phyloP scores from a whole-genome alignment of 2,113 vertebrate genomes.

The pig (Sus scrofa) region T2T-Sscrofa CM000816.6:59505001-59505500 shows the following conservation, averaged over 20 bases:
- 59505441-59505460: slow-evolving; percentile 37
- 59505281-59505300: slow-evolving; percentile 43
- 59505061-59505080: not conserved
- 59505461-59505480: not conserved
- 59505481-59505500: not conserved
- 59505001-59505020: not conserved
- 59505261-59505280: slow-evolving; percentile 44
- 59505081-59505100: not conserved
- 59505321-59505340: slow-evolving; percentile 45
- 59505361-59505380: slow-evolving; percentile 43
- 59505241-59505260: slow-evolving; percentile 12
- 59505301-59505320: not conserved
- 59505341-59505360: not conserved
- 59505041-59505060: not conserved
- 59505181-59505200: not conserved
- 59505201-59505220: slow-evolving; percentile 33
- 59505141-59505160: slow-evolving; percentile 49
- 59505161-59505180: not conserved
- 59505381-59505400: not conserved
- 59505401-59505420: not conserved
- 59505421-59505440: not conserved
- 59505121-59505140: slow-evolving; percentile 42
- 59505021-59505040: slow-evolving; percentile 12
- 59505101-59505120: not conserved
- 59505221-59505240: slow-evolving; percentile 17